Evolutionary conservation across 1,140 invertebrate species (phyloP), one percentile per base, ranked within the genome.

Genomic region (Conus ventricosus): DNA sequence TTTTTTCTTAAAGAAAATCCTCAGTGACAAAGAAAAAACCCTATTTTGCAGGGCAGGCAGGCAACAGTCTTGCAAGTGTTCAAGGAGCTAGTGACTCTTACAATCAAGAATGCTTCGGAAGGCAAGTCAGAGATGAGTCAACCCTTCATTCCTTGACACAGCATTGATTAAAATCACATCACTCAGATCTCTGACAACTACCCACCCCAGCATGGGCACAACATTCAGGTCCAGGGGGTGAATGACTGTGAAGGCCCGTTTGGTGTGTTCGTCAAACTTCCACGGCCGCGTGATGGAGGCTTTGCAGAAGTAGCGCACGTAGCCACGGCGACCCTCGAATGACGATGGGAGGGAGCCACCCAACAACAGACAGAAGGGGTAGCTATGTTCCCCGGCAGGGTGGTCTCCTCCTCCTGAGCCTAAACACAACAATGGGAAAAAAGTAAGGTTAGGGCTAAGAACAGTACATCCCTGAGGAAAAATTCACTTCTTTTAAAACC

Each of bases 301-400:
- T 88, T 95, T 95, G 87, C 94, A 94, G 87, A 94, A 94, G 91
- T 96, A 96, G 10, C 95, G 92, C 6, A 96, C 94, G 88, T 95
- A 95, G 5, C 96, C 96, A 75, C 94, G 92, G 0, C 92, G 90
- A 20, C 95, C 95, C 89, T 95, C 94, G 92, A 96, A 96, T 11
- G 95, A 96, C 20, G 95, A 95, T 0, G 96, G 96, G 11, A 96
- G 90, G 82, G 94, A 94, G 11, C 90, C 91, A n/a, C 93, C 94
- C 17, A 96, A 92, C 23, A 92, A 92, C 85, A 96, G 93, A 27
- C 92, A 91, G 90, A 96, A 96, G 7, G 95, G 95, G 88, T 96
- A 96, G 6, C 90, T 87, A 88, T 95, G 95, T 20, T 89, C 57
- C 11, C 96, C 96, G 8, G 94, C 91, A 53, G 94, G 94, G 78